Evolutionary conservation across 2,888 invertebrate genomes (phyloP), one percentile per base, ranked within the genome.

Genomic region (Cantharis nigra): DNA sequence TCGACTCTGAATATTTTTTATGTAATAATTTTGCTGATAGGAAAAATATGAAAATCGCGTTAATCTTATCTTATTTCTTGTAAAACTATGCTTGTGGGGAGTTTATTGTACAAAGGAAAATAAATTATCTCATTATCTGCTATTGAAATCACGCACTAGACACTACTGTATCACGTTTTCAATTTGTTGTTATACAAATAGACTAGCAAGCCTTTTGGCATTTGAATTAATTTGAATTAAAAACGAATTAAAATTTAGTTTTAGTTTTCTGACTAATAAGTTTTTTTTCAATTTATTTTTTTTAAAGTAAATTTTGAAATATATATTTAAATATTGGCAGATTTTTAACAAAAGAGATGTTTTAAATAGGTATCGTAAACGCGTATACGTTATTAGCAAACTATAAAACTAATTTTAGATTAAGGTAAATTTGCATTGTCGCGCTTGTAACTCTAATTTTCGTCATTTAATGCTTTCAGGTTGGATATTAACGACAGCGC

Each of bases 401-500:
- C 49, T 49, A n/a, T 7, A n/a, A 49, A 49, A 49, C 49, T 49
- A 49, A 49, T n/a, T 49, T 49, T 49, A 49, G 49, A 49, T 49
- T 49, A 49, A 49, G 49, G 49, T 49, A 49, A 49, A 49, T 49
- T 49, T 49, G 49, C 49, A 49, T 49, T 49, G 49, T 49, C 5
- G 49, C n/a, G 7, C 49, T 49, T 5, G 2, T n/a, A 49, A 49
- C n/a, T n/a, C 49, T 49, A 49, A 49, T 49, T 49, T 49, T 28
- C 16, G 64, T 71, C 13, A 70, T 71, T 67, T 76, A 67, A 78
- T 79, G 71, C 26, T 86, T 86, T 2, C 85, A 91, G 92, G 85
- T 91, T 90, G 82, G 91, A 92, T 84, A 89, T 91, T 80, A 91
- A 91, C 79, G 90, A 91, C 75, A 89, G 86, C 72, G 88, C 92